Conservation (phyloP, 2,113 vertebrate genomes). For the Megaptera novaeangliae region DNA sequence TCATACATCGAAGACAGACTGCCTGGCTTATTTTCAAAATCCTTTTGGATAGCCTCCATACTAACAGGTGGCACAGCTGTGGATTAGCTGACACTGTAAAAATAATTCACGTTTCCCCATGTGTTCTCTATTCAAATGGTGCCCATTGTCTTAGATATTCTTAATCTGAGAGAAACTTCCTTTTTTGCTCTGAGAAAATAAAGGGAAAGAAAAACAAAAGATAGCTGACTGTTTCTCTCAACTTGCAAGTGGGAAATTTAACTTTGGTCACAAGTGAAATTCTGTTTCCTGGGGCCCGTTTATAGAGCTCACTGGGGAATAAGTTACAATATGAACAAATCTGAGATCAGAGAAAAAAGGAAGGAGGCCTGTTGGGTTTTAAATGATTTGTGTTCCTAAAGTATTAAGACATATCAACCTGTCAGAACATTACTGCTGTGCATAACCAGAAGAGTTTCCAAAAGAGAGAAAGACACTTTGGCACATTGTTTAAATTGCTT, state of each 20-base stretch:
- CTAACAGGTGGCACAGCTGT: constrained; percentile 50
- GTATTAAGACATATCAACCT: neutral
- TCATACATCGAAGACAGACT: neutral
- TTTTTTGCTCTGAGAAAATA: constrained; percentile 3
- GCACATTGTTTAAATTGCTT: neutral
- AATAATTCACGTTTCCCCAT: neutral
- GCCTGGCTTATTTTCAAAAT: constrained; percentile 1
- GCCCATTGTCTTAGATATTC: neutral
- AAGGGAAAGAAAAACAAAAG: neutral
- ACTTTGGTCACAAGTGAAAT: neutral
- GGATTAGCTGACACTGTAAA: constrained; percentile 22
- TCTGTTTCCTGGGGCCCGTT: neutral
- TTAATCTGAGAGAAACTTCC: constrained; percentile 7
- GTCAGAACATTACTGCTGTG: neutral
- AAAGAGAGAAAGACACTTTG: neutral
- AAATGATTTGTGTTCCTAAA: neutral
- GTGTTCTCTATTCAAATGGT: neutral
- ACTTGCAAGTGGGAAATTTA: neutral
- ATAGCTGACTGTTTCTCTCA: neutral
- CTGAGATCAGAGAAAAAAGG: neutral
- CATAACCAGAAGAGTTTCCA: neutral
- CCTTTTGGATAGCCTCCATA: neutral
- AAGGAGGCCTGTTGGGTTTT: neutral
- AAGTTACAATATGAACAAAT: neutral
- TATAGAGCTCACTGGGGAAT: neutral